Evolutionary conservation across 2,797 vertebrate species (phyloP).

Genomic region (Chrysolophus pictus): DNA sequence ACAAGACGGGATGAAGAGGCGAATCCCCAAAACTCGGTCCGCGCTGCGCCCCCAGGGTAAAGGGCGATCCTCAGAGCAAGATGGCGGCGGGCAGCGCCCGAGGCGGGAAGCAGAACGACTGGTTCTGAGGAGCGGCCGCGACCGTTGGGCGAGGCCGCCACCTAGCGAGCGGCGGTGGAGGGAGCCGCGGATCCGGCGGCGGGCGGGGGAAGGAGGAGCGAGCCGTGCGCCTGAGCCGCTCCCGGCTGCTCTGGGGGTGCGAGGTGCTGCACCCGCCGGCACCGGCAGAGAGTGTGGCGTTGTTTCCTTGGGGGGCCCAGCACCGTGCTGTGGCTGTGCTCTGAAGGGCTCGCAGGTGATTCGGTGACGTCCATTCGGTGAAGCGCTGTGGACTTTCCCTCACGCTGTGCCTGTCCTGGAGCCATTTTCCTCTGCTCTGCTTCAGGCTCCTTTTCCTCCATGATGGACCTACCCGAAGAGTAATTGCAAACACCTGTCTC

Average conservation of each 20-base stretch:
- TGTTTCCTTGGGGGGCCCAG: neutral
- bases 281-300: too few species aligned
- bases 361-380: too few species aligned
- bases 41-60: too few species aligned
- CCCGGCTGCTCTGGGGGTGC: neutral
- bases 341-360: neutral
- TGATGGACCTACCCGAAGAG: neutral
- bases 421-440: neutral
- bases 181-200: neutral
- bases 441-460: fast-evolving
- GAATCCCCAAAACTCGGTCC: too few species aligned
- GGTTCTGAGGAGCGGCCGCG: neutral
- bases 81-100: neutral
- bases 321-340: neutral
- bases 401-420: fast-evolving
- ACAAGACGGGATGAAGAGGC: fast-evolving
- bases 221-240: neutral
- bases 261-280: neutral
- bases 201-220: neutral
- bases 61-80: neutral
- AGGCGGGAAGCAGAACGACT: neutral
- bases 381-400: too few species aligned
- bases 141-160: neutral
- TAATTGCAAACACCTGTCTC: fast-evolving
- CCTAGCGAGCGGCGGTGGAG: neutral